Base-by-base conservation (phyloP, 2,797 vertebrate genomes). In the Microcaecilia unicolor region DNA sequence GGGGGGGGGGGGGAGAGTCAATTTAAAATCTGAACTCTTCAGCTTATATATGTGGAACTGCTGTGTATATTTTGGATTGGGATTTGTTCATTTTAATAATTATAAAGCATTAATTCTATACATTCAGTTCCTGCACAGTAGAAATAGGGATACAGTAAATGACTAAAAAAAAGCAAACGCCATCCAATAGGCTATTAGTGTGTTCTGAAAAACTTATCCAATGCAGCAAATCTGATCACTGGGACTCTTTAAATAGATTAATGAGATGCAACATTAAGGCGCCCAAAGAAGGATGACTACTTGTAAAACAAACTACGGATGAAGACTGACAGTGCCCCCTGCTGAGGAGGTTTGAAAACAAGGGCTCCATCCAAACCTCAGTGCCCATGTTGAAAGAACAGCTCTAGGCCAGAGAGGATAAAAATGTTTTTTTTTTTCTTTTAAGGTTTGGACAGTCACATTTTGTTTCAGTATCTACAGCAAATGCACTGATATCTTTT, bases 181-280 rank as follows among this genome's bases (percentile, higher is more conserved):
- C 20, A 34, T 42, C 23, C 31, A 25, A 19, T 26, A 15, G 15
- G 15, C n/a, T n/a, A n/a, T n/a, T n/a, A n/a, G n/a, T 15, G 24
- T 40, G 40, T 26, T 5, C 9, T 3, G 2, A 22, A 16, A 7
- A 11, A 18, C 23, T 15, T 8, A 1, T 3, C 18, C 20, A 20
- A 23, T 9, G 29, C 18, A 10, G 34, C 19, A 20, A 16, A 2
- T 4, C 15, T 7, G 5, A 13, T 19, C 25, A 35, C 19, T 5
- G n/a, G 4, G 25, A 20, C 25, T 24, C 25, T 22, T 10, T 3
- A 17, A 14, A 14, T 55, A 58, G 52, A 62, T 41, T 58, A 48
- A 50, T 55, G 51, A 49, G 48, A 40, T 29, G 42, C 41, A 6
- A 3, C 30, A 57, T 50, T 52, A 50, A 53, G 51, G 51, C 32